These are phyloP conservation scores for Bergia puertoricense DNA, from an alignment of 92 coral and sea anemone genomes.

Conservation along the genomic window DNA sequence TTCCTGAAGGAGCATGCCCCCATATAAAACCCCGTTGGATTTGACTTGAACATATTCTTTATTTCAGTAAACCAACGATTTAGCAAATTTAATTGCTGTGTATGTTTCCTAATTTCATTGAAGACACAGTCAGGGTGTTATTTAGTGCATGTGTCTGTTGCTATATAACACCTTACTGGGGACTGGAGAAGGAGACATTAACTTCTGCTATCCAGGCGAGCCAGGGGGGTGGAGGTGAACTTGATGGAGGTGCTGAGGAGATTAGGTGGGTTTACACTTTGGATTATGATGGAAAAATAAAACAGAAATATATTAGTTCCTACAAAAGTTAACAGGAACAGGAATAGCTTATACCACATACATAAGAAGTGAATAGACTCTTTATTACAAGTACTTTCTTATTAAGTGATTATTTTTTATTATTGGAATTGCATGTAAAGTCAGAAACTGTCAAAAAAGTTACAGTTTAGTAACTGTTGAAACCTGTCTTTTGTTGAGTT, in stretches of 20 bases:
- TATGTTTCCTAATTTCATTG: background rate
- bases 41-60: background rate
- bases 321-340: too few species aligned
- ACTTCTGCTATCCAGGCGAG: conserved; percentile 44
- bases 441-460: too few species aligned
- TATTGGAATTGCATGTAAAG: too few species aligned
- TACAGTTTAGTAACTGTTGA: too few species aligned
- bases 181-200: conserved; percentile 58
- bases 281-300: background rate
- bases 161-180: conserved; percentile 80
- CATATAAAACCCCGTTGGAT: too few species aligned
- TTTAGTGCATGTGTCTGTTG: conserved; percentile 61
- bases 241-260: background rate
- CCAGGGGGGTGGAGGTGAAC: conserved; percentile 1
- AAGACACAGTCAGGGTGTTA: conserved; percentile 63
- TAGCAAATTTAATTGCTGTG: background rate
- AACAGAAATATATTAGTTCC: too few species aligned
- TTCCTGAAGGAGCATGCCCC: too few species aligned
- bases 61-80: background rate
- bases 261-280: background rate
- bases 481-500: too few species aligned
- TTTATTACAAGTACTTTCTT: too few species aligned
- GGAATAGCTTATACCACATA: too few species aligned
- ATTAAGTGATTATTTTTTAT: too few species aligned
- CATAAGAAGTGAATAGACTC: too few species aligned